phyloP scores from a whole-genome alignment of 2,888 invertebrate genomes.

The Standfussiana lucernea region DNA sequence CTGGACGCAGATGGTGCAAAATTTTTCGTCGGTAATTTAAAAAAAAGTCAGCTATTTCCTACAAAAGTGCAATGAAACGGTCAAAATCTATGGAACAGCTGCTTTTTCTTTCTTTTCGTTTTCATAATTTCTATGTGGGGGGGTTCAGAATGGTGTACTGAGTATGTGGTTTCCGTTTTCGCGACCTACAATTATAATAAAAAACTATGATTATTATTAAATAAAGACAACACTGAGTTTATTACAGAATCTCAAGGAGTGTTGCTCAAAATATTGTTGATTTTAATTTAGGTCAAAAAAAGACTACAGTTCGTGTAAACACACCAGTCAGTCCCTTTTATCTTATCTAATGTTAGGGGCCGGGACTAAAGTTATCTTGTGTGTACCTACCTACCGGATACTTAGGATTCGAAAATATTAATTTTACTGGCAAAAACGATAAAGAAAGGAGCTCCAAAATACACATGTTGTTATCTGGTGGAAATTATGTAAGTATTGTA shows the following conservation, averaged over 20 bases:
- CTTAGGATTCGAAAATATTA: constrained; percentile 30
- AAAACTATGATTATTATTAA: neutral
- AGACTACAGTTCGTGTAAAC: constrained; percentile 45
- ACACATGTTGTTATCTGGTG: neutral
- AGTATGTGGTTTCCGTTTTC: too few relatives aligned
- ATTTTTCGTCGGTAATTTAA: too few relatives aligned
- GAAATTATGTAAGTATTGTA: neutral
- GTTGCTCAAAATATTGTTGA: constrained; percentile 25
- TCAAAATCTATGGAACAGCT: too few relatives aligned
- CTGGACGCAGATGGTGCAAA: too few relatives aligned
- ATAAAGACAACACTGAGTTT: neutral
- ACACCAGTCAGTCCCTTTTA: constrained; percentile 57
- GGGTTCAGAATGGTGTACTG: too few relatives aligned
- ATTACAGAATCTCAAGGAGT: constrained; percentile 1
- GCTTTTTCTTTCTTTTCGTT: too few relatives aligned
- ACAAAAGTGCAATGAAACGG: too few relatives aligned
- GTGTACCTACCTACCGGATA: constrained; percentile 71
- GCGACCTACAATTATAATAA: too few relatives aligned
- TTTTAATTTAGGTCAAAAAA: constrained; percentile 56
- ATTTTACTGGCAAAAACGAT: constrained; percentile 47
- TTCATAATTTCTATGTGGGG: too few relatives aligned
- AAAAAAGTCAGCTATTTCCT: too few relatives aligned
- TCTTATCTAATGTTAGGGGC: constrained; percentile 62
- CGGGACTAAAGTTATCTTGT: constrained; percentile 65
- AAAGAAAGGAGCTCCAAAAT: neutral